Base-by-base conservation (phyloP, 2,888 invertebrate species). In the Drosophila conformis region DNA sequence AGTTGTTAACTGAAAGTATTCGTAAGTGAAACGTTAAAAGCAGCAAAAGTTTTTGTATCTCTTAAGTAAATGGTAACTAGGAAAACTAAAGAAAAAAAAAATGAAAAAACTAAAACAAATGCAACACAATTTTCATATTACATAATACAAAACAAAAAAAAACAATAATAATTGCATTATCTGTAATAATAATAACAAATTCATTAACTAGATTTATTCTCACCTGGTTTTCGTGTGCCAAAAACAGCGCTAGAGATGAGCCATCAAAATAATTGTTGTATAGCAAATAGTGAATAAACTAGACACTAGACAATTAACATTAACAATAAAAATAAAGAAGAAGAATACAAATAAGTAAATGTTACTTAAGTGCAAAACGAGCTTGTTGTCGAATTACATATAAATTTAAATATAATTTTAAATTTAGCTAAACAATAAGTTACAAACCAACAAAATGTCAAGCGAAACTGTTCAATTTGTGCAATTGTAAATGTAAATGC, bases 321-420 rank as follows among this genome's bases (percentile, higher is more conserved):
- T 48, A 69, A 78, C 57, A 65, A 4, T 42, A 31, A 31, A 74
- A 71, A 42, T 11, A 36, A 62, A 15, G 31, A 62, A 25, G 21
- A 46, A 46, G 15, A 46, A 15, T 25, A 18, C 33, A 25, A 46
- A 25, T 25, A 21, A 56, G 63, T 62, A 76, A 82, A 66, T 61
- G 81, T 83, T 85, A 87, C 71, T 85, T 87, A 87, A 90, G 88
- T 90, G 90, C 86, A 89, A 90, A 87, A 90, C 90, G 87, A 87
- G 87, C 87, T 87, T 87, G 91, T 87, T 90, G 91, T 87, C 89
- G 80, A 86, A 90, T 86, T 57, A 57, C 46, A 57, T 52, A 15
- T 52, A 52, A 33, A 52, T 52, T 52, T 88, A 84, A 73, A 80
- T 88, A 70, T 80, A 83, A 73, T 80, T 82, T 87, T 71, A 73